Evolutionary conservation across 2,888 invertebrate species (phyloP), one percentile per base, ranked within the genome.

Genomic region (Carterocephalus palaemon): DNA sequence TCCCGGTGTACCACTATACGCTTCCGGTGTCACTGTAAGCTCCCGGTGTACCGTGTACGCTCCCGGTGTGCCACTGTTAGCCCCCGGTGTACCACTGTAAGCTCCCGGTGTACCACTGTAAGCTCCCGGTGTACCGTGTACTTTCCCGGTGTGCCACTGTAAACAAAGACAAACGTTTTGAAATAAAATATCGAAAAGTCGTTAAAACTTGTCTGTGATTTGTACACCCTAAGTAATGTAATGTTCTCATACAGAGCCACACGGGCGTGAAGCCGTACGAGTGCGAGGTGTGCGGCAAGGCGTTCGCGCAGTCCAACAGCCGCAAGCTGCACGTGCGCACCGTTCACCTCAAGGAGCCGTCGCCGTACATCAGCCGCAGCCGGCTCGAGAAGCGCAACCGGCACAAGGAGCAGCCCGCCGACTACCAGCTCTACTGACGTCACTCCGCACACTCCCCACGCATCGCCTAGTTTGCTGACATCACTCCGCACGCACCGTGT

Each of bases 261-360:
- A 74, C 74, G 0, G 75, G 75, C 22, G 74, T 70, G 28, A 82
- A 81, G 46, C 79, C 81, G 2, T 84, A 83, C 62, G 67, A 66
- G 34, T 80, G 79, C 48, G 78, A 78, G 33, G 67, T 77, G 1
- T 80, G 79, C 56, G 78, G 76, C 43, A 79, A 79, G 33, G 70
- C 75, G 9, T 80, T 80, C 66, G 70, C 69, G 4, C 76, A 79
- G 57, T 75, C 79, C 34, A 77, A 75, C 57, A 75, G 73, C 46
- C 59, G 76, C 37, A 79, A 77, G 34, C 64, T 79, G 9, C 79
- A 79, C 64, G 72, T 79, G 4, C 54, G 64, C 3, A 75, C 74
- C 0, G 76, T 76, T 2, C 75, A 75, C 51, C 57, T 70, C 3
- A 65, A 65, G 26, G 70, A 69, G 36, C 72, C 75, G 6, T 67